phyloP scores from a whole-genome alignment of 37 sponge, comb jelly and placozoan genomes.

The Aplysina aerophoba region DNA sequence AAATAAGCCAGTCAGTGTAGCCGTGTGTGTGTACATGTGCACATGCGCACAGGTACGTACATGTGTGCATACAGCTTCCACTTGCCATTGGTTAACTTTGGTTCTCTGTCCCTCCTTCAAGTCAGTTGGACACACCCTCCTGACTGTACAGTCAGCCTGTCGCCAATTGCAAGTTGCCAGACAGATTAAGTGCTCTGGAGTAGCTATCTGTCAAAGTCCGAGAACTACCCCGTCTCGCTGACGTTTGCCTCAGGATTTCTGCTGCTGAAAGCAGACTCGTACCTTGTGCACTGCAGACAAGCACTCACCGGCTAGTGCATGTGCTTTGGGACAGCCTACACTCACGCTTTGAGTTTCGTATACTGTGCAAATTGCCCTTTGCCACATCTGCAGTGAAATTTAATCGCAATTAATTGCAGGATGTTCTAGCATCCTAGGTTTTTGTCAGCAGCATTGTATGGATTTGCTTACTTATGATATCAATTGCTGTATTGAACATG shows the following conservation, averaged over 20 bases:
- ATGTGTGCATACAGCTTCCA: too few relatives aligned
- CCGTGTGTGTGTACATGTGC: not conserved
- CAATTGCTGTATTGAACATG: too few relatives aligned
- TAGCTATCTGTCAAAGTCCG: conserved; percentile 63
- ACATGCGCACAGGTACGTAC: too few relatives aligned
- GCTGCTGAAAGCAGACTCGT: conserved; percentile 81
- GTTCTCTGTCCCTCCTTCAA: not conserved
- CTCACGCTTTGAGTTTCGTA: too few relatives aligned
- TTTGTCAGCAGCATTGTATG: too few relatives aligned
- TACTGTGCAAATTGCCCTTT: too few relatives aligned
- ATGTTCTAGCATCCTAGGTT: too few relatives aligned
- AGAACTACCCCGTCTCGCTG: conserved; percentile 81
- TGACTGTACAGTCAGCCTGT: conserved; percentile 85
- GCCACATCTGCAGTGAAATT: too few relatives aligned
- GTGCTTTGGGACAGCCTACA: too few relatives aligned
- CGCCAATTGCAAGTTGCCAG: conserved; percentile 60
- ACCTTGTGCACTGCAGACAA: conserved; percentile 90
- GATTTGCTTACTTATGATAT: too few relatives aligned
- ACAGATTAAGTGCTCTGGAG: conserved; percentile 76
- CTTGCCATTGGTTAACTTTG: too few relatives aligned
- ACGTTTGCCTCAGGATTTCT: conserved; percentile 95
- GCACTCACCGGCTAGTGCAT: conserved; percentile 89
- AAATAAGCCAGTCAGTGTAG: not conserved
- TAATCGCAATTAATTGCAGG: too few relatives aligned
- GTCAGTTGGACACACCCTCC: conserved; percentile 84